A percentile compares a stretch with the other conserved stretches of the same genome.
These are phyloP conservation scores for Macrochelys suwanniensis DNA, from an alignment of 2,797 vertebrate species.

Conservation along the genomic window DNA sequence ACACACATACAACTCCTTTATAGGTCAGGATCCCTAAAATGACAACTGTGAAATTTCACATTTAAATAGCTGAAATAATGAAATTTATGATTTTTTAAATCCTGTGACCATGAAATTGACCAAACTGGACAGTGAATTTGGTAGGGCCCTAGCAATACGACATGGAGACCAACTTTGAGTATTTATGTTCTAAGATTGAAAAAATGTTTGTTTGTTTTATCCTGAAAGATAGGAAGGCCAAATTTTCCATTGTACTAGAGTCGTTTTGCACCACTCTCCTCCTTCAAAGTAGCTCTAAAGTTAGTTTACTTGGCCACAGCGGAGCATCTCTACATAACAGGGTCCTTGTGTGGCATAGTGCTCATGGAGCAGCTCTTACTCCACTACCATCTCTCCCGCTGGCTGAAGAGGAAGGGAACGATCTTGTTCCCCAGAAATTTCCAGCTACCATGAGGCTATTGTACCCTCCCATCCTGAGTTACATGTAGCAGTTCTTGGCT, in stretches of 20 bases:
- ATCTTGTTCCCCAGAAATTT: background rate
- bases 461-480: no score
- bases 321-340: rapidly evolving
- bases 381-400: background rate
- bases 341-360: background rate
- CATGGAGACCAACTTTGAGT: background rate
- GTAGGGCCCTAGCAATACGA: background rate
- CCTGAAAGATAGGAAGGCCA: background rate
- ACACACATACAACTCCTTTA: no score
- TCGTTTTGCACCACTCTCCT: background rate
- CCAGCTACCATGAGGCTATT: background rate
- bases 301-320: background rate
- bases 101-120: no score
- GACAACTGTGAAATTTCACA: no score
- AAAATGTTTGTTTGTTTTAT: background rate
- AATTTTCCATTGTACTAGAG: background rate
- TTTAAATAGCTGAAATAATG: no score
- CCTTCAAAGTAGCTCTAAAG: background rate
- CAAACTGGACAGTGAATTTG: no score
- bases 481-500: background rate
- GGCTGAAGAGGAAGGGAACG: background rate
- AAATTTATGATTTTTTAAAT: no score
- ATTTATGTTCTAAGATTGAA: background rate
- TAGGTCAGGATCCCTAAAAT: no score
- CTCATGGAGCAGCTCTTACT: rapidly evolving